These are phyloP conservation scores for Meghimatium bilineatum DNA, from an alignment of 2,888 invertebrate species.

Conservation along the genomic window DNA sequence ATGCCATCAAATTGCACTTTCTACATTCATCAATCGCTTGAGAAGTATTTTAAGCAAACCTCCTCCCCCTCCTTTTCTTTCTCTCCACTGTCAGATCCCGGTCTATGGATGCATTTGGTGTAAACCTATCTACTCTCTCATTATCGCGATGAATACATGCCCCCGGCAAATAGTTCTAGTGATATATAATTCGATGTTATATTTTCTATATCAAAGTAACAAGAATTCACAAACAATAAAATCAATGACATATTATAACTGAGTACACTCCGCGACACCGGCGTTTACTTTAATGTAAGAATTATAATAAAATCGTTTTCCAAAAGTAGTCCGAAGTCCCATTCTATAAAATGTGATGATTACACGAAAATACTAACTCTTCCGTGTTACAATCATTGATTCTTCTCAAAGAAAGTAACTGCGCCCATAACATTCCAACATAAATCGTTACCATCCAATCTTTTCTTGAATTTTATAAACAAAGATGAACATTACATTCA, in stretches of 20 bases:
- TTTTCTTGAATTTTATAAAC: not conserved
- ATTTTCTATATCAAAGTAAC: not conserved
- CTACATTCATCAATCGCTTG: no score
- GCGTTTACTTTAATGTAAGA: not conserved
- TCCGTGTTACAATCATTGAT: not conserved
- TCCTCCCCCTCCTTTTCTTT: no score
- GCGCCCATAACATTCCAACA: not conserved
- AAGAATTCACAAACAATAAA: not conserved
- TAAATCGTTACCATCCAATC: slow-evolving; percentile 2
- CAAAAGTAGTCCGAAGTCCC: not conserved
- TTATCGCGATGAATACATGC: no score
- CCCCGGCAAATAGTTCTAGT: no score
- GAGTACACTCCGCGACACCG: not conserved
- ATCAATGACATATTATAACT: no score
- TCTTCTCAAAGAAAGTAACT: not conserved
- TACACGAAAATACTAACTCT: not conserved
- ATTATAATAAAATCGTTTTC: not conserved
- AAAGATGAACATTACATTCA: not conserved
- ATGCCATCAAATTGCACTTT: no score
- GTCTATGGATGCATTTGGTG: no score
- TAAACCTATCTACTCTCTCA: no score
- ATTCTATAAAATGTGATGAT: not conserved
- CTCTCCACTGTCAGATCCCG: no score
- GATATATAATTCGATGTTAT: no score
- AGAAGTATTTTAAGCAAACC: no score